Conservation (phyloP, 1,140 invertebrate species). For the Dendroctonus ponderosae region DNA sequence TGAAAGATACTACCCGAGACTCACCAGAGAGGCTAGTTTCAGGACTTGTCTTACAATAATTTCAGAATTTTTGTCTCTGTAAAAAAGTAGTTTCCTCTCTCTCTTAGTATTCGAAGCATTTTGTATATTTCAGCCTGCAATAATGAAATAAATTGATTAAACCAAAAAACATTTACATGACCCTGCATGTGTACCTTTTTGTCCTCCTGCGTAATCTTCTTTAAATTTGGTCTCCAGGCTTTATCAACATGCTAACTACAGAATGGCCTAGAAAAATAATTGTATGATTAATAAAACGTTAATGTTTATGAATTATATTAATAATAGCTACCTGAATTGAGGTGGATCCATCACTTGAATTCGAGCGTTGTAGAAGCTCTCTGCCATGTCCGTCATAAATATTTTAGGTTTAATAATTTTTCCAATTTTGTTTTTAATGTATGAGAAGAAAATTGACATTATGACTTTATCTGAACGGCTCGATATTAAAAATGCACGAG, state of each 20-base stretch:
- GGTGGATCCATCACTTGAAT: constrained; percentile 20
- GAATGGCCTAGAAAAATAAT: constrained; percentile 5
- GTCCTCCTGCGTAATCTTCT: constrained; percentile 4
- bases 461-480: constrained; percentile 19
- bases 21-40: too few species aligned
- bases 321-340: constrained; percentile 11
- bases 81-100: too few species aligned
- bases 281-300: background rate
- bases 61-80: too few species aligned
- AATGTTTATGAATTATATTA: background rate
- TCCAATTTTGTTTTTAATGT: constrained; percentile 23
- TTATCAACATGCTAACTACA: constrained; percentile 32
- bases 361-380: constrained; percentile 32
- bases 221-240: constrained; percentile 26
- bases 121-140: background rate
- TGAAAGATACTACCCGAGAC: too few species aligned
- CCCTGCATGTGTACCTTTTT: constrained; percentile 1
- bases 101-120: too few species aligned
- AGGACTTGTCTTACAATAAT: too few species aligned
- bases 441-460: constrained; percentile 25
- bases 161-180: constrained; percentile 1
- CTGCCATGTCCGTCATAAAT: constrained; percentile 34
- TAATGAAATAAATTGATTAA: background rate
- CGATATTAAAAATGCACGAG: constrained; percentile 9
- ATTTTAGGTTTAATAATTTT: constrained; percentile 12